Evolutionary conservation across 2,888 invertebrate genomes (phyloP).

Genomic region (Lacanobia oleracea): DNA sequence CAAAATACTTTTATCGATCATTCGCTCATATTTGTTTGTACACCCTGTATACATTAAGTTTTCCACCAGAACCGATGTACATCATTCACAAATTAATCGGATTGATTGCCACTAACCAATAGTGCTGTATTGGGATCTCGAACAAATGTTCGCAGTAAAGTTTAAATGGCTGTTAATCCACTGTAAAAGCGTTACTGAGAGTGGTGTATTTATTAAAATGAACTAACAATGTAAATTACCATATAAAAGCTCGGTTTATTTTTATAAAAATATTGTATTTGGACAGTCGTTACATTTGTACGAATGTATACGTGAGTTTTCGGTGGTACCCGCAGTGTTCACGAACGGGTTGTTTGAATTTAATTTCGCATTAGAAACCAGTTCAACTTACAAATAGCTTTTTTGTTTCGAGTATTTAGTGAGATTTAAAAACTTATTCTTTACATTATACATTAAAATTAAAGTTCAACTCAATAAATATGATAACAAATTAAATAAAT

Average conservation of each 20-base stretch:
- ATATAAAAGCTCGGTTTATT: neutral
- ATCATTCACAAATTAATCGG: slow-evolving; percentile 43
- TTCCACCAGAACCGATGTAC: slow-evolving; percentile 32
- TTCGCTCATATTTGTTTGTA: neutral
- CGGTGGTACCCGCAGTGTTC: neutral
- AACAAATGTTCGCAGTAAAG: slow-evolving; percentile 20
- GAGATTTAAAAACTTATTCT: neutral
- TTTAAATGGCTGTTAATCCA: slow-evolving; percentile 3
- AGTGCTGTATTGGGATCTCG: slow-evolving; percentile 15
- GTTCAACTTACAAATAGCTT: neutral
- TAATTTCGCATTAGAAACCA: neutral
- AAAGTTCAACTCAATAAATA: neutral
- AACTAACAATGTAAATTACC: neutral
- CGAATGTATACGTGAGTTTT: no score
- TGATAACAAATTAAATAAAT: no score
- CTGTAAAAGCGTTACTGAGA: neutral
- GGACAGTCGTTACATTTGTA: neutral
- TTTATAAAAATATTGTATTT: neutral
- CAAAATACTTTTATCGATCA: neutral
- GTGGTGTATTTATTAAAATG: neutral
- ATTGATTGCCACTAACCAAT: slow-evolving; percentile 26
- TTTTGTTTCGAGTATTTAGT: neutral
- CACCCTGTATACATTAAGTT: slow-evolving; percentile 11
- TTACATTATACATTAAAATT: neutral
- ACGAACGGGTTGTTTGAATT: slow-evolving; percentile 10